These are phyloP conservation scores for Crotalus helleri DNA, from an alignment of 2,113 vertebrate genomes.

Conservation along the genomic window DNA sequence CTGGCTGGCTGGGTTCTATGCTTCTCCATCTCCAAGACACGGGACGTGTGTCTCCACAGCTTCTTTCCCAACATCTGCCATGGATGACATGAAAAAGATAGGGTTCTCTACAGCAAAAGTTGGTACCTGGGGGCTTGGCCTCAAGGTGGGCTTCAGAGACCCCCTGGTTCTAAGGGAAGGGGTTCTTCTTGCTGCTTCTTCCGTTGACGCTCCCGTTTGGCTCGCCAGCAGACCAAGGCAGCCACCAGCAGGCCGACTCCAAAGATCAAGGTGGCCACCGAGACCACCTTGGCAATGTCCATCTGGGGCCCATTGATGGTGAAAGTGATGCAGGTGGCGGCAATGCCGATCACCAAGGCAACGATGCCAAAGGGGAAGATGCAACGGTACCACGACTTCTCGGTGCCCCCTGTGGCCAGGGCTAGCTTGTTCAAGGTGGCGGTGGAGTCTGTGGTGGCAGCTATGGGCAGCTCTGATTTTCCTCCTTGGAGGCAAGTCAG, in stretches of 20 bases:
- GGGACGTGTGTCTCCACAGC: not conserved
- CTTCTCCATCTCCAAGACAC: slow-evolving; percentile 1
- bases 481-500: slow-evolving; percentile 71
- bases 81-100: not conserved
- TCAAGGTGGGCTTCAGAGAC: slow-evolving; percentile 67
- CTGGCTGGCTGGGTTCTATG: not conserved
- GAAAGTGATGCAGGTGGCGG: slow-evolving; percentile 87
- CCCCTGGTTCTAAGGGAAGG: slow-evolving; percentile 78
- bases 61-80: not conserved
- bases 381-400: slow-evolving; percentile 91
- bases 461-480: slow-evolving; percentile 61
- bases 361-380: slow-evolving; percentile 90
- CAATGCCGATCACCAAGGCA: slow-evolving; percentile 83
- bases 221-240: slow-evolving; percentile 83
- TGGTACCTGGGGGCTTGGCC: slow-evolving; percentile 23
- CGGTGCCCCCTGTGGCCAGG: slow-evolving; percentile 84
- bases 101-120: not conserved
- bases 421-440: slow-evolving; percentile 81
- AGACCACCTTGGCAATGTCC: slow-evolving; percentile 82
- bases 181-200: slow-evolving; percentile 73
- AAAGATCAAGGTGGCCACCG: slow-evolving; percentile 76
- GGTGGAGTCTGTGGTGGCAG: slow-evolving; percentile 71
- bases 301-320: slow-evolving; percentile 82
- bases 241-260: slow-evolving; percentile 78
- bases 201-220: slow-evolving; percentile 75